Base-by-base conservation (phyloP, 2,888 invertebrate genomes). In the Timema podura region DNA sequence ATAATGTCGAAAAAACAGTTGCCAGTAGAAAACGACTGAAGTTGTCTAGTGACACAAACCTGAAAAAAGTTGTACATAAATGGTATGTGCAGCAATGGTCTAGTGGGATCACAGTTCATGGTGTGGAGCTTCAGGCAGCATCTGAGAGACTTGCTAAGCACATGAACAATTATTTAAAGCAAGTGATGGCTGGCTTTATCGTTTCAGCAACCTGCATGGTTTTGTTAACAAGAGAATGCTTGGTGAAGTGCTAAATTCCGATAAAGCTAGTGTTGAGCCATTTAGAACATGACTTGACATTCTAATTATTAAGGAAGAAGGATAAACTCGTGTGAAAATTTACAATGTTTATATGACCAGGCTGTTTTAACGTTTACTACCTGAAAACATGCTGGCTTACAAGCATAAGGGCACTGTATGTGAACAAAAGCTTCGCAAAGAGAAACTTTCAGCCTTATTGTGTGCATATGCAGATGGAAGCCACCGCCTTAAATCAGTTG, bases 1-100 rank as follows among this genome's bases (percentile, higher is more conserved):
- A 45, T 46, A 9, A 65, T 47, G n/a, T 13, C 11, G 13, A 16
- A 54, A 48, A 13, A 44, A 46, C 10, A 11, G 11, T n/a, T 45
- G 15, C 16, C 48, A 46, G 47, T n/a, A 30, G 46, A 46, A 65
- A 65, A 65, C 46, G 11, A 13, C 10, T 65, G 30, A 11, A 65
- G 10, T 65, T 45, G 45, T 13, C 46, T 5, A 13, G 65, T 9
- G 65, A 10, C 13, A 10, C 45, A 46, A 47, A 46, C 16, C 45
- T 65, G 46, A 9, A 65, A 46, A 10, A 65, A 46, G 30, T 47
- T 45, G 15, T 65, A 6, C 48, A 47, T 11, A 65, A 65, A 65
- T 65, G 65, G 65, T 67, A 54, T 16, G 57, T 10, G 6, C n/a
- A 67, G 45, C 67, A 67, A 7, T n/a, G 57, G 10, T 67, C 67